phyloP scores from a whole-genome alignment of 2,113 vertebrate species.

The Dascyllus trimaculatus region DNA sequence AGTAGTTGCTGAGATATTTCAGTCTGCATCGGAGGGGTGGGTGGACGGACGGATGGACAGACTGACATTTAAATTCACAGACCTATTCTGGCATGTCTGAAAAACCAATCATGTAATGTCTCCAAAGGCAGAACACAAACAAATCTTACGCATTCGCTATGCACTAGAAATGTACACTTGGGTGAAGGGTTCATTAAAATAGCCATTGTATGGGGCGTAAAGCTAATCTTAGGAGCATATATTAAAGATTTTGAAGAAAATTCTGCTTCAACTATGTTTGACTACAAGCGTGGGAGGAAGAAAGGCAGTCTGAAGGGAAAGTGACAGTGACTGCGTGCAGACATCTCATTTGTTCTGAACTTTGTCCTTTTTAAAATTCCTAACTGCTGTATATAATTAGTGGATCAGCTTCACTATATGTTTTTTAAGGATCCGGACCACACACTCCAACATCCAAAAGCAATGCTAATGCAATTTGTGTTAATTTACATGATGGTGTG shows the following conservation, averaged over 20 bases:
- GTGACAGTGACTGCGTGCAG: no score
- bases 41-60: background rate
- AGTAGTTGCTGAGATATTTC: background rate
- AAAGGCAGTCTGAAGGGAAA: background rate
- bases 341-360: no score
- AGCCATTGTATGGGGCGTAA: constrained; percentile 19
- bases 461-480: no score
- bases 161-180: constrained; percentile 25
- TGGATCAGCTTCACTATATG: no score
- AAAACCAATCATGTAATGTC: background rate
- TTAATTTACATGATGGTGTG: no score
- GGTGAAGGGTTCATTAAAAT: constrained; percentile 1
- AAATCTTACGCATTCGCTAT: constrained; percentile 29
- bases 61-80: background rate
- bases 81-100: background rate
- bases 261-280: constrained; percentile 33
- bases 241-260: constrained; percentile 53
- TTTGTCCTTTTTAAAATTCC: no score
- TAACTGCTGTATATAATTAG: no score
- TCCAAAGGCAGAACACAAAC: constrained; percentile 23
- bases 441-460: no score
- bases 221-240: constrained; percentile 20
- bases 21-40: background rate
- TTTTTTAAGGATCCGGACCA: no score
- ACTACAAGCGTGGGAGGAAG: constrained; percentile 15